phyloP scores from a whole-genome alignment of 1,140 invertebrate genomes.

The Listronotus bonariensis region DNA sequence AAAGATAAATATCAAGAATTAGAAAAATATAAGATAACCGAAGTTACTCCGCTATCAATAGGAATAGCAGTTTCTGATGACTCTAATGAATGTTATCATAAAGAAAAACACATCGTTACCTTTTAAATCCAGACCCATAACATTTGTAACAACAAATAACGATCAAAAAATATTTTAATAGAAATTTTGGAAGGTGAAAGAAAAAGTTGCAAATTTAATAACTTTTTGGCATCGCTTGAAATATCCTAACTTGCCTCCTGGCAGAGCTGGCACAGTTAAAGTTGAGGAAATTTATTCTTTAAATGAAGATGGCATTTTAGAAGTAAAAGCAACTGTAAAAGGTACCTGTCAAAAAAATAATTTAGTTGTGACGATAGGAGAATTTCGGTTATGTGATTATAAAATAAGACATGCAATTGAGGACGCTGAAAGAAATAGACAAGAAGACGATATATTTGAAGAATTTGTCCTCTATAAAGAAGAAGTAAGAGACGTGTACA shows the following conservation, averaged over 20 bases:
- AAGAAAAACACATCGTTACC: constrained; percentile 30
- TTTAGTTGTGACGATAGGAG: no score
- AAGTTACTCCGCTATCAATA: constrained; percentile 32
- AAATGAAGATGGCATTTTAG: no score
- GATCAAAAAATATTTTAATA: constrained; percentile 13
- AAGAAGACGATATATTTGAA: no score
- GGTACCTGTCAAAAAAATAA: constrained; percentile 40
- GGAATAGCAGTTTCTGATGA: neutral
- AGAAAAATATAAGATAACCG: constrained; percentile 16
- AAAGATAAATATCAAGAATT: constrained; percentile 13
- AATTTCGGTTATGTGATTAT: no score
- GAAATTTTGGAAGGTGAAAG: constrained; percentile 37
- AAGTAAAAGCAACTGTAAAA: constrained; percentile 38
- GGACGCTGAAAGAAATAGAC: no score
- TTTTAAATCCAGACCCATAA: neutral
- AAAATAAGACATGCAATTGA: no score
- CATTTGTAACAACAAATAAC: constrained; percentile 8
- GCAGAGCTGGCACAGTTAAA: no score
- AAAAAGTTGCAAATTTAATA: constrained; percentile 24
- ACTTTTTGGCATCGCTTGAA: constrained; percentile 20
- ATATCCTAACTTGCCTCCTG: constrained; percentile 17
- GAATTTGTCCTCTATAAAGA: no score
- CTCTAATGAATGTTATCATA: constrained; percentile 12
- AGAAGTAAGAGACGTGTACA: no score
- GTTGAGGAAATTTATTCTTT: no score